Evolutionary conservation across 2,113 vertebrate genomes (phyloP).

Genomic region (Dromiciops gliroides): DNA sequence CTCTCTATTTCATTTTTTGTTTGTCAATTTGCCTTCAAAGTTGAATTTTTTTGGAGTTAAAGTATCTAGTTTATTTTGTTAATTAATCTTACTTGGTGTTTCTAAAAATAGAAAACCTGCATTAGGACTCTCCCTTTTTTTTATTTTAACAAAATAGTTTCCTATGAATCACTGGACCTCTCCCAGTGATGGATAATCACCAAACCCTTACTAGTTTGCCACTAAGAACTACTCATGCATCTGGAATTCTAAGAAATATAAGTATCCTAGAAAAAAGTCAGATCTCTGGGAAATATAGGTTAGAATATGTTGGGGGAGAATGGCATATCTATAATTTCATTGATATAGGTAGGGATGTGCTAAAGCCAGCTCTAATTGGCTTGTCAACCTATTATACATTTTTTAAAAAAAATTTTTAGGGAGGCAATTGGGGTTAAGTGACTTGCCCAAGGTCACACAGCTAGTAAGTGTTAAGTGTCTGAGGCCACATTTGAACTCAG

Average conservation of each 20-base stretch:
- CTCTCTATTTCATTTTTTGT: not conserved
- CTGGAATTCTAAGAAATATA: not conserved
- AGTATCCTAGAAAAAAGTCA: not conserved
- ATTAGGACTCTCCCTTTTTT: not conserved
- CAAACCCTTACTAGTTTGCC: not conserved
- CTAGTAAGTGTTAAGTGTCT: no score
- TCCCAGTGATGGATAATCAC: not conserved
- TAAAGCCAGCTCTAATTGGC: not conserved
- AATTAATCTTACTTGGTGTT: not conserved
- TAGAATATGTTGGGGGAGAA: not conserved
- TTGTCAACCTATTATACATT: not conserved
- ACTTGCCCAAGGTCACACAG: no score
- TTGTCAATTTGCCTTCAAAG: not conserved
- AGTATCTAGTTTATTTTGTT: not conserved
- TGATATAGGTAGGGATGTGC: not conserved
- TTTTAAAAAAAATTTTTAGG: no score
- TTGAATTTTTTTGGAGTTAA: not conserved
- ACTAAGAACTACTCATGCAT: not conserved
- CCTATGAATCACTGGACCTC: not conserved
- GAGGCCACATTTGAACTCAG: no score
- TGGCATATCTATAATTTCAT: not conserved
- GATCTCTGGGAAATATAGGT: not conserved
- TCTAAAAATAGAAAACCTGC: not conserved
- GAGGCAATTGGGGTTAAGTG: no score
- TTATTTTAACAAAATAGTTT: not conserved